Percentiles rank a stretch among this genome's conserved stretches.
phyloP scores from a whole-genome alignment of 2,888 invertebrate species.

The Orthonychiurus folsomi region DNA sequence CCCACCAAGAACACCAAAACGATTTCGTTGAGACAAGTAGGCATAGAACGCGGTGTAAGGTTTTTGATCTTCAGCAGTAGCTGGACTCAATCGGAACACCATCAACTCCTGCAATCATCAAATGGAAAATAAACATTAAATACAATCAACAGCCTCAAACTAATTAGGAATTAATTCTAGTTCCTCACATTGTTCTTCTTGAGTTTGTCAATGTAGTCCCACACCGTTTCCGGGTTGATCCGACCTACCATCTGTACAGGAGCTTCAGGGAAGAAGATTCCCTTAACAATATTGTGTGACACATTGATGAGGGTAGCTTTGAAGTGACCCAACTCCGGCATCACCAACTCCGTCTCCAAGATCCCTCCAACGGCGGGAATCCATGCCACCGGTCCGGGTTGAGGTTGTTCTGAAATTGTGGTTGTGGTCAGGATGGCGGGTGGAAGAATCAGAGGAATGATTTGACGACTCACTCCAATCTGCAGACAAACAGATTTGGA shows the following conservation, averaged over 20 bases:
- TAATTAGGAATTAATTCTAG: not conserved
- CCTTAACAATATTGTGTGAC: slow-evolving; percentile 29
- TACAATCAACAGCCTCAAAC: not conserved
- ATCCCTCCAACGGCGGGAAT: not conserved
- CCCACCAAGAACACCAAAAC: slow-evolving; percentile 68
- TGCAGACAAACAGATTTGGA: too few species aligned
- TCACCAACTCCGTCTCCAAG: slow-evolving; percentile 27
- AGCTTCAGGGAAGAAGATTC: slow-evolving; percentile 29
- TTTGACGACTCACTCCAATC: too few species aligned
- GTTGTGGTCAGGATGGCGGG: too few species aligned
- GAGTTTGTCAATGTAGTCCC: slow-evolving; percentile 88
- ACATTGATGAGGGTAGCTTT: slow-evolving; percentile 28
- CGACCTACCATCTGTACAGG: slow-evolving; percentile 65
- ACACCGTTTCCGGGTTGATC: slow-evolving; percentile 77
- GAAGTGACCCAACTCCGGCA: slow-evolving; percentile 36
- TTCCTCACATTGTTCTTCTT: slow-evolving; percentile 74
- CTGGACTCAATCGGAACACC: slow-evolving; percentile 68
- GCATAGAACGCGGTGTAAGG: slow-evolving; percentile 77
- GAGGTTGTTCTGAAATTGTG: too few species aligned
- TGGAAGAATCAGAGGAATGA: too few species aligned
- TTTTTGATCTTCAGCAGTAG: slow-evolving; percentile 71
- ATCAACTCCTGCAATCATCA: slow-evolving; percentile 57
- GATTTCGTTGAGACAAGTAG: slow-evolving; percentile 67
- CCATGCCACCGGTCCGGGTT: not conserved
- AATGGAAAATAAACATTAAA: slow-evolving; percentile 39